Percentiles rank a stretch among this genome's conserved stretches.
phyloP scores from a whole-genome alignment of 2,888 invertebrate species.

The Omphaloscelis lunosa region DNA sequence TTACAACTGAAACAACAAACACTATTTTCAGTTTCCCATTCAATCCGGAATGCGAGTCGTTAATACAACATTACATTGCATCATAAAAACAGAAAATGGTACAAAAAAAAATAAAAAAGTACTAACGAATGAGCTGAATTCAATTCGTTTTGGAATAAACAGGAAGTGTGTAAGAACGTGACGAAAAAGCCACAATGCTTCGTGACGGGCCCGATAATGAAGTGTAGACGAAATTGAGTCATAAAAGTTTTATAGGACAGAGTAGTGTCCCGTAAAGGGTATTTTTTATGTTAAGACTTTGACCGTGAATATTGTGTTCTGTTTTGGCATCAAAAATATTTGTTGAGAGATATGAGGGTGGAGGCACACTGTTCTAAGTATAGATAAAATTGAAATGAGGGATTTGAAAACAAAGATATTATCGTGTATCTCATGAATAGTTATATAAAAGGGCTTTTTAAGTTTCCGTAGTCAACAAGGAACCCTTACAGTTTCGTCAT shows the following conservation, averaged over 20 bases:
- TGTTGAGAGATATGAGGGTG: background rate
- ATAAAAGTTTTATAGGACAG: slow-evolving; percentile 64
- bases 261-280: slow-evolving; percentile 38
- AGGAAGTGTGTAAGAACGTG: slow-evolving; percentile 62
- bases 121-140: slow-evolving; percentile 50
- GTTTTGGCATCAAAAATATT: slow-evolving; percentile 4
- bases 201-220: slow-evolving; percentile 60
- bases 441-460: too few species aligned
- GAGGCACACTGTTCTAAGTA: background rate
- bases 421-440: too few species aligned
- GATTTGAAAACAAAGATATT: background rate
- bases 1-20: slow-evolving; percentile 44
- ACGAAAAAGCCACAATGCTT: slow-evolving; percentile 57
- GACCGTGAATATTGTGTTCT: slow-evolving; percentile 21
- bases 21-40: slow-evolving; percentile 50
- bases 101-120: slow-evolving; percentile 44
- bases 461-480: too few species aligned
- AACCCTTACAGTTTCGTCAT: too few species aligned
- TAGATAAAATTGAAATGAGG: background rate
- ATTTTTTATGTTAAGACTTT: slow-evolving; percentile 30
- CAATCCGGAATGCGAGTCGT: slow-evolving; percentile 43
- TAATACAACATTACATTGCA: slow-evolving; percentile 39
- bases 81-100: slow-evolving; percentile 50
- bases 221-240: slow-evolving; percentile 55
- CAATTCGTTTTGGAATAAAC: slow-evolving; percentile 57